phyloP scores from a whole-genome alignment of 2,888 invertebrate species.

The Aelia acuminata region DNA sequence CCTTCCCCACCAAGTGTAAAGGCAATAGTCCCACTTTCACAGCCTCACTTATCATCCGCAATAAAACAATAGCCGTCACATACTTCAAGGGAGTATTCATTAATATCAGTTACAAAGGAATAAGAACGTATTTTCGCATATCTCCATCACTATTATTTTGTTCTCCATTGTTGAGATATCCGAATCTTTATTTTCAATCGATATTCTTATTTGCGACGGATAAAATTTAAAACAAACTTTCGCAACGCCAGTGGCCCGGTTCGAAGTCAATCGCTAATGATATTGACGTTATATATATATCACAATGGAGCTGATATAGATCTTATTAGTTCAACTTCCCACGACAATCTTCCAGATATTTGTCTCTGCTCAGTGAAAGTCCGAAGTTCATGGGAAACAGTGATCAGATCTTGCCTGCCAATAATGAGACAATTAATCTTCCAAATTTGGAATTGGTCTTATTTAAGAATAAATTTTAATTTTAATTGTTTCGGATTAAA shows the following conservation, averaged over 20 bases:
- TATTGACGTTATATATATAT: neutral
- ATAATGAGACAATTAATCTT: neutral
- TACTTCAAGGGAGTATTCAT: neutral
- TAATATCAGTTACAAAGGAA: neutral
- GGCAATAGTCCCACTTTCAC: constrained; percentile 9
- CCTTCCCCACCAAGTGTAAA: neutral
- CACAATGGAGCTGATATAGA: constrained; percentile 28
- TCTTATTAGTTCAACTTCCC: neutral
- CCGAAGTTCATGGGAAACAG: constrained; percentile 17
- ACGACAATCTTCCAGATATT: constrained; percentile 14
- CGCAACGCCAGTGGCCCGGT: neutral
- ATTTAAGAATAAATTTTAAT: neutral
- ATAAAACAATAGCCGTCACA: neutral
- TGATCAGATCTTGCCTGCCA: neutral
- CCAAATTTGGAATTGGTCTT: neutral
- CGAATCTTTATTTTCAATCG: neutral
- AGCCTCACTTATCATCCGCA: neutral
- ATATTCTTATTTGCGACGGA: neutral
- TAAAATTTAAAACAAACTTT: neutral
- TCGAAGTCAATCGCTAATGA: neutral
- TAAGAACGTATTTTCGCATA: neutral
- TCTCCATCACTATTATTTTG: neutral
- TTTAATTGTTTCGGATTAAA: neutral
- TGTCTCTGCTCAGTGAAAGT: neutral
- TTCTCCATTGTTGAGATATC: neutral